Evolutionary conservation across 2,797 vertebrate species (phyloP), one percentile per base, ranked within the genome.

Genomic region (Peromyscus aztecus): DNA sequence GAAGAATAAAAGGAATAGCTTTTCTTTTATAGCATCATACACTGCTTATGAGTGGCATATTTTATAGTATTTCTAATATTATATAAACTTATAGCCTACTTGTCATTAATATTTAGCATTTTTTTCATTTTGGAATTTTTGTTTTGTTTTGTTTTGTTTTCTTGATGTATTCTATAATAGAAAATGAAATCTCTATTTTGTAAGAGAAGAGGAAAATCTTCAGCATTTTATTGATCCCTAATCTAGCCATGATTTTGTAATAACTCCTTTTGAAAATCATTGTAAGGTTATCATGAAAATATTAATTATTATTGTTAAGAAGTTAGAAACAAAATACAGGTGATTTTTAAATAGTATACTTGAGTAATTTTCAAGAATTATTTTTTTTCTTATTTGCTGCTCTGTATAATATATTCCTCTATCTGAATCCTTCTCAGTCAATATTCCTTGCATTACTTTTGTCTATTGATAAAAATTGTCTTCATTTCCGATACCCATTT

Each of bases 51-150:
- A 17, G 34, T 86, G 92, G 77, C 24, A 59, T 65, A 12, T 91
- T 95, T 93, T 76, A 82, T 49, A 95, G 77, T 91, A 95, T 90
- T 94, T 85, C 5, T 80, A 93, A 86, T 69, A 63, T 55, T 24
- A 55, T 43, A 69, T 71, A 43, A 86, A 75, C 86, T 82, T 46
- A 84, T 85, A 88, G 55, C 91, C 9, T 84, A 59, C 91, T 63
- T 94, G 19, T 5, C 31, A 34, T 46, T 12, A 90, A 46, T 91
- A n/a, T 84, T 80, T 89, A 80, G 43, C 63, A 27, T 0, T 65
- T 29, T 90, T 29, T 90, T 76, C 2, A 6, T 9, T 49, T 81
- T 91, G 88, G 2, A 46, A 69, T 17, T 43, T 8, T 55, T 23
- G 12, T 57, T 40, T 69, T 23, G 12, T 57, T 40, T 69, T 55